These are phyloP conservation scores for Dysmachus trigonus DNA, from an alignment of 2,888 invertebrate genomes.

Conservation along the genomic window DNA sequence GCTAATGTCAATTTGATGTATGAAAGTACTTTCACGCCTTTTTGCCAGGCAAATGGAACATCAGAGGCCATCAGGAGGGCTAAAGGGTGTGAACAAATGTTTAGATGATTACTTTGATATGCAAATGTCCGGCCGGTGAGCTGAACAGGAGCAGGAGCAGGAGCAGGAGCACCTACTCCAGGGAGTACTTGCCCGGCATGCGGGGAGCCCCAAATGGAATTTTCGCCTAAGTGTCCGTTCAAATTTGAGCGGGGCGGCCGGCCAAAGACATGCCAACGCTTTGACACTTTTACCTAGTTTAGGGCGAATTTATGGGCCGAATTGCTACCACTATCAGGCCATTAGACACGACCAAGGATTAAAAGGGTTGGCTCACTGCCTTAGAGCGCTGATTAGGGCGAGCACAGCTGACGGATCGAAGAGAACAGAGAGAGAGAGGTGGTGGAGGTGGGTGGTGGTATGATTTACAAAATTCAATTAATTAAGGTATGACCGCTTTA, in stretches of 20 bases:
- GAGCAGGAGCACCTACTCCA: neutral
- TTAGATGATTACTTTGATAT: conserved; percentile 44
- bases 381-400: conserved; percentile 7
- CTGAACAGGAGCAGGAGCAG: no score
- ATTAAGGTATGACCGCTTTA: neutral
- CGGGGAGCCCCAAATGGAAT: neutral
- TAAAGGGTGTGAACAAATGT: conserved; percentile 41
- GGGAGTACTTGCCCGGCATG: conserved; percentile 15
- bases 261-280: conserved; percentile 3
- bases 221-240: conserved; percentile 17
- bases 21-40: conserved; percentile 41
- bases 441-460: neutral
- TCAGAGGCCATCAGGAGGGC: conserved; percentile 20
- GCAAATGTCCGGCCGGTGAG: conserved; percentile 34
- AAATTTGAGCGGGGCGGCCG: neutral
- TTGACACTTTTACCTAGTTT: conserved; percentile 36
- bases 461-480: conserved; percentile 10
- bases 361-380: conserved; percentile 20
- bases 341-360: neutral
- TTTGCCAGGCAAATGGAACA: conserved; percentile 32
- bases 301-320: conserved; percentile 21
- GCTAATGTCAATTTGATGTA: conserved; percentile 41
- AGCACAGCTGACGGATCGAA: neutral
- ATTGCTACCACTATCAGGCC: conserved; percentile 27
- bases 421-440: no score